Conservation (phyloP, 2,113 vertebrate genomes). For the Spea bombifrons region DNA sequence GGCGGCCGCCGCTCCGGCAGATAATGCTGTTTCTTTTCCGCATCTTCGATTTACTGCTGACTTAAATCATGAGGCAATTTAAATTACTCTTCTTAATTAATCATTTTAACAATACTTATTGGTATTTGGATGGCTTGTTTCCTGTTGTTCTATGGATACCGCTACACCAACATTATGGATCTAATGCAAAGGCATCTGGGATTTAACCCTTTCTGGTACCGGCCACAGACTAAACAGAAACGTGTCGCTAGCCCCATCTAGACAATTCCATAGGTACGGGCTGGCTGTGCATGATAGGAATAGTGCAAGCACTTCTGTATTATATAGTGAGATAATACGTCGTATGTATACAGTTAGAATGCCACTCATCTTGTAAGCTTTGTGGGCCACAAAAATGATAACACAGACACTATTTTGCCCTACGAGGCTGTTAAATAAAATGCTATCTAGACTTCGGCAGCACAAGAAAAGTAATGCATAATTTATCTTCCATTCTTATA, state of each 20-base stretch:
- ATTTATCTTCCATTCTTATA: not conserved
- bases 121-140: conserved; percentile 15
- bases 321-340: too few relatives aligned
- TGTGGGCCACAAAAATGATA: too few relatives aligned
- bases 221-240: too few relatives aligned
- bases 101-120: conserved; percentile 34
- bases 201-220: not conserved
- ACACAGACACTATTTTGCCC: not conserved
- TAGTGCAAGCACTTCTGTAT: too few relatives aligned
- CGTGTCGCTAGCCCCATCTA: too few relatives aligned
- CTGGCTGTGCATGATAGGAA: too few relatives aligned
- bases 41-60: conserved; percentile 41
- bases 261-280: too few relatives aligned
- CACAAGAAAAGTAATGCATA: not conserved
- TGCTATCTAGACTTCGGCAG: not conserved
- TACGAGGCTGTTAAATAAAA: not conserved
- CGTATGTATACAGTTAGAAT: too few relatives aligned
- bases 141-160: conserved; percentile 29
- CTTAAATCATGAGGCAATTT: conserved; percentile 27
- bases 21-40: conserved; percentile 5
- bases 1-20: conserved; percentile 4
- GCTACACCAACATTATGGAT: conserved; percentile 5
- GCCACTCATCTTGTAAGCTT: too few relatives aligned
- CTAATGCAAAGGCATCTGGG: conserved; percentile 17
- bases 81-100: conserved; percentile 36